phyloP scores from a whole-genome alignment of 2,888 invertebrate genomes.

The Leptopterna dolabrata region DNA sequence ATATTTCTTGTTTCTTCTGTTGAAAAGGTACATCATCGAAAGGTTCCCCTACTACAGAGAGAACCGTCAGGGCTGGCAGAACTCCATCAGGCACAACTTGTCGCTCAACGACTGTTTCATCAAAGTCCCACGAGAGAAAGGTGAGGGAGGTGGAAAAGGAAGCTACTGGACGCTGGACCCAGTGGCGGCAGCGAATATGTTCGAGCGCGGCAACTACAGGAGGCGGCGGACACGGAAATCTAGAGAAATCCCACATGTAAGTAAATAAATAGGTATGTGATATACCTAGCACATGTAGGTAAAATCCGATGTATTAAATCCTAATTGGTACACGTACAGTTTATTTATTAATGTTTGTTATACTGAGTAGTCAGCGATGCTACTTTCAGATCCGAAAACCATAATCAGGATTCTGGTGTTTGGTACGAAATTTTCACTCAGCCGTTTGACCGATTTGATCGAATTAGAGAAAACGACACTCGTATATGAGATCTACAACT shows the following conservation, averaged over 20 bases:
- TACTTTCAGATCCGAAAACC: too few species aligned
- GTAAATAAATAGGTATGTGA: neutral
- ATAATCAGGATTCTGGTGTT: too few species aligned
- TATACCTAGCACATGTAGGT: too few species aligned
- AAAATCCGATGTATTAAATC: too few species aligned
- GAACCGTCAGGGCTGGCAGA: slow-evolving; percentile 99
- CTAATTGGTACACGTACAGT: too few species aligned
- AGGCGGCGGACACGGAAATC: slow-evolving; percentile 76
- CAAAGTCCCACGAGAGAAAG: slow-evolving; percentile 95
- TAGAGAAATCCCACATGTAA: slow-evolving; percentile 64
- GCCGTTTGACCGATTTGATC: too few species aligned
- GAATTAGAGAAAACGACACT: too few species aligned
- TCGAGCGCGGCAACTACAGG: slow-evolving; percentile 88
- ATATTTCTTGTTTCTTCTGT: neutral
- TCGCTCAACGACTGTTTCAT: slow-evolving; percentile 98
- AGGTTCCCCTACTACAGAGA: slow-evolving; percentile 97
- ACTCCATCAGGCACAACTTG: slow-evolving; percentile 93
- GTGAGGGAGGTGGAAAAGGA: slow-evolving; percentile 71
- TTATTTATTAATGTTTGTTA: too few species aligned
- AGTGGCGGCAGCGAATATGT: slow-evolving; percentile 81
- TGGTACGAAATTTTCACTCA: too few species aligned
- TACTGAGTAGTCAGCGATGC: too few species aligned
- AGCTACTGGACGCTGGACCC: slow-evolving; percentile 95
- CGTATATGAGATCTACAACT: too few species aligned
- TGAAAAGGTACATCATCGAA: slow-evolving; percentile 94